Evolutionary conservation across 1,140 invertebrate genomes (phyloP).

Genomic region (Drosophila athabasca): DNA sequence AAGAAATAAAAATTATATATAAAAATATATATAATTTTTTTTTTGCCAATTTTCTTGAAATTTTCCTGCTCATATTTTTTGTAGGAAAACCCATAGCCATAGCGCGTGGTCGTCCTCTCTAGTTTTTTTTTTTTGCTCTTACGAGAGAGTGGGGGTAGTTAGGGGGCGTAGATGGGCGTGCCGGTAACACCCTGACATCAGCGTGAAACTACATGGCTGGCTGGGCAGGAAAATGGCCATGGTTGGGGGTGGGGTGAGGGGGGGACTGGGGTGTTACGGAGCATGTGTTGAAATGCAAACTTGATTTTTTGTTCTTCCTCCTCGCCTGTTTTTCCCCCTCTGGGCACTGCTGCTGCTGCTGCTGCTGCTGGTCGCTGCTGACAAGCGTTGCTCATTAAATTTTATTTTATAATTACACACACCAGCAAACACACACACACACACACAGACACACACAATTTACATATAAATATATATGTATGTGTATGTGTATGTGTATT

Average conservation of each 20-base stretch:
- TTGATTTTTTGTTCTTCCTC: conserved; percentile 49
- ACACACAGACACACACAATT: conserved; percentile 47
- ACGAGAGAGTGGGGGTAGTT: conserved; percentile 3
- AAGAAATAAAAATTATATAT: conserved; percentile 16
- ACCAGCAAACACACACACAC: conserved; percentile 60
- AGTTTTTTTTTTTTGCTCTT: too few species aligned
- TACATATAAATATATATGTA: conserved; percentile 8
- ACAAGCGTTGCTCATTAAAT: conserved; percentile 80
- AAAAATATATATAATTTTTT: not conserved
- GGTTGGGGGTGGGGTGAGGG: not conserved
- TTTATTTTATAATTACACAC: conserved; percentile 83
- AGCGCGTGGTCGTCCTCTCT: too few species aligned
- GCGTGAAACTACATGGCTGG: conserved; percentile 78
- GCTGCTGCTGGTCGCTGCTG: conserved; percentile 38
- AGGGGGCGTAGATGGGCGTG: conserved; percentile 39
- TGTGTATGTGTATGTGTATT: too few species aligned
- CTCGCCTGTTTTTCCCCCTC: conserved; percentile 16
- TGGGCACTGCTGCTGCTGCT: not conserved
- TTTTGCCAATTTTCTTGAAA: conserved; percentile 12
- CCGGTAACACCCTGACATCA: conserved; percentile 72
- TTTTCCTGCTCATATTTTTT: conserved; percentile 9
- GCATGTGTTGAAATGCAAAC: conserved; percentile 81
- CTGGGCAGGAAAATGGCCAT: conserved; percentile 72
- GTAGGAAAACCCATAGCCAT: not conserved
- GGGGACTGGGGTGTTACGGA: conserved; percentile 9